Percentiles rank a stretch among this genome's conserved stretches.
These are phyloP conservation scores for Vespertilio murinus DNA, from an alignment of 2,797 vertebrate genomes.

Conservation along the genomic window DNA sequence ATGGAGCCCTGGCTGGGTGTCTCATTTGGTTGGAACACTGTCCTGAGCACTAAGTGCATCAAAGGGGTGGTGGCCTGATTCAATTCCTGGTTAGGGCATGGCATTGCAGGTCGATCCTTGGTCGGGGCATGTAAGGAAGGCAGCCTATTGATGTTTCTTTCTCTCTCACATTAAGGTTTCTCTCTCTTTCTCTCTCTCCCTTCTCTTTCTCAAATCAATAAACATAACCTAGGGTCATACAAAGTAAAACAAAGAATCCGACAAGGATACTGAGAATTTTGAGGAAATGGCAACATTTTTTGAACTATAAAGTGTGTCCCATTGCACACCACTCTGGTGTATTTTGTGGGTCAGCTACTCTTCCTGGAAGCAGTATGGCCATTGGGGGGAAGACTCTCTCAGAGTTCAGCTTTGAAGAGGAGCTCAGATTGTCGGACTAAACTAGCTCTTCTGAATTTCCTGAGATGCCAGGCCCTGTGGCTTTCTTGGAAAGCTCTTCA, in stretches of 20 bases:
- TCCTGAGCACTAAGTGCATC: too few relatives aligned
- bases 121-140: too few relatives aligned
- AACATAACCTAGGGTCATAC: too few relatives aligned
- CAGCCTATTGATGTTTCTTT: too few relatives aligned
- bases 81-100: too few relatives aligned
- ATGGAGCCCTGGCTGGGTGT: too few relatives aligned
- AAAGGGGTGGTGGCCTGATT: too few relatives aligned
- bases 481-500: neutral
- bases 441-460: neutral
- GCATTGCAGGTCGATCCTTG: too few relatives aligned
- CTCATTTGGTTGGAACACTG: too few relatives aligned
- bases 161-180: too few relatives aligned
- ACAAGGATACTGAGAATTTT: neutral
- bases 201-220: too few relatives aligned
- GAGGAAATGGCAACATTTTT: neutral
- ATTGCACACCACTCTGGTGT: accelerated
- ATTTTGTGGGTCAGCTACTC: constrained; percentile 66
- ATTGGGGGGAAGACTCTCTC: constrained; percentile 69
- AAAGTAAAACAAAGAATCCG: neutral
- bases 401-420: constrained; percentile 74
- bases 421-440: neutral
- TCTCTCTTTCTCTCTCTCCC: too few relatives aligned
- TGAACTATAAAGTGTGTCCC: neutral
- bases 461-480: neutral
- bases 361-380: constrained; percentile 60